Base-by-base conservation (phyloP, 2,888 invertebrate species). In the Lasioglossum morio region DNA sequence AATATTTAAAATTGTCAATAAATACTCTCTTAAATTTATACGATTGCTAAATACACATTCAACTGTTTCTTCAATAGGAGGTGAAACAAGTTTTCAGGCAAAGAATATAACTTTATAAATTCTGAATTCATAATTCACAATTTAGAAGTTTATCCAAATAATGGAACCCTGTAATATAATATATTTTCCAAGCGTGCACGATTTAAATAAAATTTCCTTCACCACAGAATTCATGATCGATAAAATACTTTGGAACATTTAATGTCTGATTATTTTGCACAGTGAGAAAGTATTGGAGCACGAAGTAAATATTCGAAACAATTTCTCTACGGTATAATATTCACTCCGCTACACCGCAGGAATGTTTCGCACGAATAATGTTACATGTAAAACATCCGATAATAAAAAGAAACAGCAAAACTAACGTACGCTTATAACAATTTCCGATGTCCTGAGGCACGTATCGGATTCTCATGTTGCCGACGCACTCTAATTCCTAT, bases 391-490 rank as follows among this genome's bases (percentile, higher is more conserved):
- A 74, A 74, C 40, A 19, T 1, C 14, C 27, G 53, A 37, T 16
- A n/a, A 27, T 30, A 34, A 70, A 66, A 53, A 48, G 37, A 75
- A 72, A 2, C 30, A 30, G 14, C 43, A 12, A 14, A 43, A 43
- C 12, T 12, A 72, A 92, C 93, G 72, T 94, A 94, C 93, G 92
- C 88, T 90, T 92, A 82, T 90, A 90, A 88, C 90, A 93, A 88
- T 92, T 91, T 72, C 85, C 89, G 46, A 88, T 90, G 84, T 94
- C 94, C 89, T 92, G 93, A 27, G 92, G 86, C 72, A 94, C 94
- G 90, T 94, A 94, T 90, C 93, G 93, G 83, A 94, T 94, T 90
- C 94, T 93, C 94, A 94, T 94, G 79, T 86, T 90, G 88, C 76
- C 46, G 77, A 76, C 72, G 82, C 82, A 74, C 77, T 60, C 75